Base-by-base conservation (phyloP, 2,113 vertebrate genomes). In the Taurulus bubalis region DNA sequence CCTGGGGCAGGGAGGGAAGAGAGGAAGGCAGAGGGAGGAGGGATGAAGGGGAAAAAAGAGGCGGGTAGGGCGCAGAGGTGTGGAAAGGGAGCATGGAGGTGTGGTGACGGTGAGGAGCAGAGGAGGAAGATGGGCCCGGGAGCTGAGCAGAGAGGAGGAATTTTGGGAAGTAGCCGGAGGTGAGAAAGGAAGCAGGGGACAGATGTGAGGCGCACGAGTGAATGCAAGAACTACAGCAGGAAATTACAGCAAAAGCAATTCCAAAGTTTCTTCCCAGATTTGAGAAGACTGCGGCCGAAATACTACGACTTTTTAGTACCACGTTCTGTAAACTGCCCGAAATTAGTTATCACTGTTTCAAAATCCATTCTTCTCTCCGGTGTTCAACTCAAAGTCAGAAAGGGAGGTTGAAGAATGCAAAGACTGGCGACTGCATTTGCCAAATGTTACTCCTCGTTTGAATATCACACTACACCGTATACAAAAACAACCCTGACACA, bases 301-400 rank as follows among this genome's bases (percentile, higher is more conserved):
- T 49, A 22, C 1, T 51, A 3, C 1, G 8, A 51, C 18, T 9
- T 22, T 51, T 22, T 22, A 22, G 7, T 3, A 9, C 6, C 18
- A 24, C n/a, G 70, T 80, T 77, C 73, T 40, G 38, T 79, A 85
- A 77, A 81, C 69, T 79, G 72, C 59, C 72, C 82, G 72, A 86
- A 83, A 87, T 86, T 64, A 86, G 66, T 75, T 81, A 90, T 81
- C 76, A 82, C 51, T 73, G 67, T 55, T 84, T 64, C 75, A 78
- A 81, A 38, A 86, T 76, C 4, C 36, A 86, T 84, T 73, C 22
- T 77, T 84, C 69, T 82, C 77, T 79, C 87, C 15, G 15, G 62
- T 62, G 82, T 55, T 79, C 58, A 68, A 83, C 67, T 77, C 49
- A 78, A 77, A 90, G 80, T 87, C 77, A 53, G 40, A 77, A 73